A percentile compares a stretch with the other conserved stretches of the same genome.
Evolutionary conservation across 2,113 vertebrate species (phyloP).

Genomic region (Podarcis raffonei): DNA sequence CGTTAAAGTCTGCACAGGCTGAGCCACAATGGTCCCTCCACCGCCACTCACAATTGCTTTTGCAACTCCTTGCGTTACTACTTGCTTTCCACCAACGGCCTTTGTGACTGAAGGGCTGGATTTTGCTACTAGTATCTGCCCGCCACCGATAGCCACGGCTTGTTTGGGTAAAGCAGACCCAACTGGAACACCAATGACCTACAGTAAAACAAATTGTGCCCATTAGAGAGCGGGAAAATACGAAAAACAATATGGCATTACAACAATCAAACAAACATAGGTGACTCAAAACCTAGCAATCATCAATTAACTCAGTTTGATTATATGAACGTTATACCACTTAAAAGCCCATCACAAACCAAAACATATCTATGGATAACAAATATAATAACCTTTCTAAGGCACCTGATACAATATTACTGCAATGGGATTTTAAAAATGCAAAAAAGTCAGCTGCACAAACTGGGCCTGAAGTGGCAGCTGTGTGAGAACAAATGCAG

Average conservation of each 20-base stretch:
- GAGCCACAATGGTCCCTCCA: conserved; percentile 83
- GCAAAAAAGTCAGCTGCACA: not conserved
- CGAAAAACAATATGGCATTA: too few relatives aligned
- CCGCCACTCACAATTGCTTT: conserved; percentile 94
- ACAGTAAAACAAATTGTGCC: conserved; percentile 46
- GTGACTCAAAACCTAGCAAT: too few relatives aligned
- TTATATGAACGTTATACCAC: not conserved
- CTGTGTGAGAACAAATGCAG: not conserved
- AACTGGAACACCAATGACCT: conserved; percentile 93
- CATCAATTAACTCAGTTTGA: too few relatives aligned
- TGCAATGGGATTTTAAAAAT: not conserved
- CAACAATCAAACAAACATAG: too few relatives aligned
- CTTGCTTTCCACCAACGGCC: conserved; percentile 91
- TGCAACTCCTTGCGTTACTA: conserved; percentile 95
- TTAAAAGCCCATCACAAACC: not conserved
- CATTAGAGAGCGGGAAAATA: too few relatives aligned
- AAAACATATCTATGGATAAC: too few relatives aligned
- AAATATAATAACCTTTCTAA: too few relatives aligned
- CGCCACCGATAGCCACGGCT: conserved; percentile 91
- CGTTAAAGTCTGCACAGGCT: conserved; percentile 83
- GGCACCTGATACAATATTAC: not conserved
- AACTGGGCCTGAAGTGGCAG: not conserved
- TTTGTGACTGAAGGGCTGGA: conserved; percentile 87
- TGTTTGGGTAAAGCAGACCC: conserved; percentile 93
- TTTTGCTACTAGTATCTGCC: conserved; percentile 97